Evolutionary conservation across 2,113 vertebrate genomes (phyloP).

Genomic region (cat (Felis catus)): F.catus_Fca126_mat1.0 CM031419.1:130999501-131000000

Average conservation of each 20-base stretch:
- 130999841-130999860: too few species aligned
- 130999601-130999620: background rate
- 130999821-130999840: too few species aligned
- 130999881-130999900: too few species aligned
- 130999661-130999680: background rate
- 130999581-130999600: background rate
- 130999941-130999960: too few species aligned
- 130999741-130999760: too few species aligned
- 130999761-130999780: too few species aligned
- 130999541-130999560: background rate
- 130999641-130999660: background rate
- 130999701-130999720: background rate
- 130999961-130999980: constrained; percentile 5
- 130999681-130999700: background rate
- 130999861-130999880: too few species aligned
- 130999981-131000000: background rate
- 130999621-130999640: background rate
- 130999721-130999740: background rate
- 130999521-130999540: background rate
- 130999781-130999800: too few species aligned
- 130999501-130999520: background rate
- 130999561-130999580: background rate
- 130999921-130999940: too few species aligned
- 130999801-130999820: too few species aligned
- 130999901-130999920: too few species aligned